Base-by-base conservation (phyloP, 2,113 vertebrate genomes). In the Caranx melampygus region DNA sequence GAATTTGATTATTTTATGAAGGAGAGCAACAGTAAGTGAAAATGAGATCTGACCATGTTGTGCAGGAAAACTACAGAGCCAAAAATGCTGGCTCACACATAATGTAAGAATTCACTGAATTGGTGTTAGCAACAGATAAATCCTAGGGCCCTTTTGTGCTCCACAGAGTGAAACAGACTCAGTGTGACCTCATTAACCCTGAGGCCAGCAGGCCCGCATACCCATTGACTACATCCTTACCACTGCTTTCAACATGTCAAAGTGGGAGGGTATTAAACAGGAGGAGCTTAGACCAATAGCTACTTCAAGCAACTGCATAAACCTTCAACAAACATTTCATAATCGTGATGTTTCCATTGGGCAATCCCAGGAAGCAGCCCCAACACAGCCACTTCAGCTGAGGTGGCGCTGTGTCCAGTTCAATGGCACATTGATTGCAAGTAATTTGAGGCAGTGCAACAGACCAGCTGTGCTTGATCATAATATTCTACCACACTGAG, bases 151-250 rank as follows among this genome's bases (percentile, higher is more conserved):
- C 58, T 66, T 81, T 78, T 68, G 44, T 82, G 78, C 61, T 68
- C 58, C 8, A 33, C 42, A 70, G 55, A 65, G 67, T 73, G 65
- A 85, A 67, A 82, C 45, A 64, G 31, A 76, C 79, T 78, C 69
- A 31, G 80, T 79, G 87, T 88, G 73, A 80, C 79, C 72, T 70
- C 69, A 86, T 87, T 83, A 82, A 88, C 89, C 79, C 71, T 42
- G 15, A 35, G 55, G 64, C 77, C 74, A 79, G 52, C 33, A 70
- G 55, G n/a, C 51, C 52, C 15, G 47, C n/a, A 61, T 7, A 60
- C 54, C 75, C 31, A 35, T 58, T 64, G 69, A 68, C 44, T 26
- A 7, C 13, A 37, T 20, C 71, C 67, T 79, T 62, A 79, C 47
- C 74, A 81, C 58, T 58, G 51, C 61, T 71, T 54, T 69, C 49